A percentile compares a stretch with the other conserved stretches of the same genome.
Evolutionary conservation across 1,140 invertebrate species (phyloP).

Genomic region (Adoxophyes honmai): DNA sequence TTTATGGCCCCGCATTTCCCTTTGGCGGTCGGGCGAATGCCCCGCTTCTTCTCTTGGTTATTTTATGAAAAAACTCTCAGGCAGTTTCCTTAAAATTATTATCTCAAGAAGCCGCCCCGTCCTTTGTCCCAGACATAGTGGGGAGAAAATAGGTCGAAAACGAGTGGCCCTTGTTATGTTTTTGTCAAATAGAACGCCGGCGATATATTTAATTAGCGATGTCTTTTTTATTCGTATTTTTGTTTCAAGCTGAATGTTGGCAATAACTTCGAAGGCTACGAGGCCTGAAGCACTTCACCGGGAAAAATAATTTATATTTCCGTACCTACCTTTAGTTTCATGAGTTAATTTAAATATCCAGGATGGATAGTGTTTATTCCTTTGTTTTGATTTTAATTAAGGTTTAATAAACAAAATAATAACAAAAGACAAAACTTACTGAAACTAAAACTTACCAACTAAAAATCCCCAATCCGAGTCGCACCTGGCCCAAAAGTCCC

Average conservation of each 20-base stretch:
- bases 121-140: constrained; percentile 40
- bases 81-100: constrained; percentile 55
- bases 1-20: constrained; percentile 51
- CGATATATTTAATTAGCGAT: constrained; percentile 38
- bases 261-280: neutral
- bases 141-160: constrained; percentile 29
- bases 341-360: no score
- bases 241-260: neutral
- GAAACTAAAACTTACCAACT: no score
- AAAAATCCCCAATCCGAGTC: no score
- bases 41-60: constrained; percentile 23
- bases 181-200: constrained; percentile 29
- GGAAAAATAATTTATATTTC: no score
- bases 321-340: no score
- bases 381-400: no score
- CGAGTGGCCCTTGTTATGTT: constrained; percentile 34
- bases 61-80: constrained; percentile 48
- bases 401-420: no score
- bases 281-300: no score
- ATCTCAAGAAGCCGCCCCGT: constrained; percentile 33
- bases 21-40: constrained; percentile 30
- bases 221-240: constrained; percentile 11
- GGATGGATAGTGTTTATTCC: no score
- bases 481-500: no score
- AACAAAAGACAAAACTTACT: no score